Conservation (phyloP, 2,797 vertebrate species). For the Acrossocheilus fasciatus region DNA sequence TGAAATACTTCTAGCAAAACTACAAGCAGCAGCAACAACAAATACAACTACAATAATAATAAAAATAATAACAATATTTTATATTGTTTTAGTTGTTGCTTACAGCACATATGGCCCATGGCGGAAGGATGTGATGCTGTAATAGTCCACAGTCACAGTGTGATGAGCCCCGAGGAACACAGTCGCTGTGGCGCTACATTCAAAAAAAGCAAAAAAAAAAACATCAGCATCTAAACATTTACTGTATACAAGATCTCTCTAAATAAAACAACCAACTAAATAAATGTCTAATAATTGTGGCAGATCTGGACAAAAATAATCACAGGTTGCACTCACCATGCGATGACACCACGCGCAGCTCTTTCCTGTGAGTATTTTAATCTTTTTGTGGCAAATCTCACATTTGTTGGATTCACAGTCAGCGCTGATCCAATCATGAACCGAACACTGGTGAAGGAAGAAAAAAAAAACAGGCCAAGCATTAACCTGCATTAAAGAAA, state of each 20-base stretch:
- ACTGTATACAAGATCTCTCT: slow-evolving; percentile 19
- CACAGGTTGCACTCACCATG: slow-evolving; percentile 76
- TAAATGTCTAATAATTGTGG: background rate
- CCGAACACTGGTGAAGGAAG: slow-evolving; percentile 73
- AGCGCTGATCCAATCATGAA: slow-evolving; percentile 86
- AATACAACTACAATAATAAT: background rate
- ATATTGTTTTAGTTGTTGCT: slow-evolving; percentile 64
- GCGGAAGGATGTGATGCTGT: slow-evolving; percentile 87
- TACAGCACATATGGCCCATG: slow-evolving; percentile 85
- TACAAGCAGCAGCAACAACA: background rate
- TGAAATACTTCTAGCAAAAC: background rate
- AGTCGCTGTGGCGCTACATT: slow-evolving; percentile 86
- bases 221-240: background rate
- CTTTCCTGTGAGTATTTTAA: slow-evolving; percentile 83
- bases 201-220: slow-evolving; percentile 3
- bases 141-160: slow-evolving; percentile 85
- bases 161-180: slow-evolving; percentile 70
- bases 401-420: slow-evolving; percentile 85
- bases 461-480: background rate
- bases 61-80: background rate
- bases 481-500: background rate
- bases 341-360: slow-evolving; percentile 90
- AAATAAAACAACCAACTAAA: slow-evolving; percentile 8
- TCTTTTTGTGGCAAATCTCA: slow-evolving; percentile 88
- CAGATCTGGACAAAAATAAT: background rate